Evolutionary conservation across 30 jellyfish, hydroid and myxozoan genomes (phyloP), one percentile per base, ranked within the genome.

Genomic region (Aurelia sp.): DNA sequence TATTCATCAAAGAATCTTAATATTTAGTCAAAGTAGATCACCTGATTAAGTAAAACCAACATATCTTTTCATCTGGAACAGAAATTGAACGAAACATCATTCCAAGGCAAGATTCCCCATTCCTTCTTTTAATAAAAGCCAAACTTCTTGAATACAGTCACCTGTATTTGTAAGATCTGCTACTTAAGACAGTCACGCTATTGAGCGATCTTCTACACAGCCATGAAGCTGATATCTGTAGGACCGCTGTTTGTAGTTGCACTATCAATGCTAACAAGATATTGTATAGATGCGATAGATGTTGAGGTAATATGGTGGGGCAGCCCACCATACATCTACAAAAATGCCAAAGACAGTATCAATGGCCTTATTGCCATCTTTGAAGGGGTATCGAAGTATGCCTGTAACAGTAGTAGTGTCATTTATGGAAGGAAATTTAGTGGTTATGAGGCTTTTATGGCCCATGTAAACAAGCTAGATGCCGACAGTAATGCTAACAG

Each of bases 291-390:
- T 57, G 86, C 86, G 1, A 22, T 74, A 19, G 44, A 74, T 52
- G 37, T 55, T 19, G 80, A 66, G 71, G 21, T 81, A 3, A 74
- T 81, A 11, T 66, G 83, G 70, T 81, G 90, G 90, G 33, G 52
- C n/a, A 81, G 83, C 61, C 83, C 90, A 35, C 90, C 90, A 15
- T 81, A 81, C 52, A 47, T 81, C 16, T 33, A 66, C 55, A 21
- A 68, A 22, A 68, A 50, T 51, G 19, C 71, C 3, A 8, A 27
- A 19, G 66, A 37, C 10, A 8, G 1, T 16, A 70, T 40, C 12
- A 12, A 58, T 23, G 73, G 84, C 17, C 33, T 67, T 23, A 20
- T 81, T 4, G 15, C 50, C 0, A 8, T 13, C 58, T 58, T 76
- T 16, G n/a, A 20, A 30, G 52, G 53, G 13, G 27, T 33, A 6